Percentiles rank a stretch among this genome's conserved stretches.
Conservation (phyloP, 2,888 invertebrate genomes). For the Dicranocentrus wangi region DNA sequence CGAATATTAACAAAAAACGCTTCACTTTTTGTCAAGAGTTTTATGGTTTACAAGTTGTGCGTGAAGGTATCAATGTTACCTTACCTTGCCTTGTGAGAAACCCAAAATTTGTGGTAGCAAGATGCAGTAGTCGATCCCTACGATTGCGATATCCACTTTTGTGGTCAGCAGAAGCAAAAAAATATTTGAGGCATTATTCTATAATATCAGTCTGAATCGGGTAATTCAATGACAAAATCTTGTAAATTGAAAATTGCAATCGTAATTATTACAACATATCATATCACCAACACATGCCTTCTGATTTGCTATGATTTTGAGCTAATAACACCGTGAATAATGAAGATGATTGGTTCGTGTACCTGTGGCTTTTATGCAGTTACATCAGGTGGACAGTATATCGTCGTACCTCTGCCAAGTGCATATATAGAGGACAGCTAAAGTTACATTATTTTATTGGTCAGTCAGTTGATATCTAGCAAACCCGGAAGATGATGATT, state of each 20-base stretch:
- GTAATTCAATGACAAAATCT: conserved; percentile 6
- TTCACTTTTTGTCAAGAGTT: too few species aligned
- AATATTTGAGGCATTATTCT: neutral
- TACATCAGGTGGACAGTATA: neutral
- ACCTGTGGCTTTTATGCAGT: neutral
- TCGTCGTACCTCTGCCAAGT: neutral
- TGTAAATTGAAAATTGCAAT: neutral
- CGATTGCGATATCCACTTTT: conserved; percentile 3
- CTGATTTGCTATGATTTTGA: too few species aligned
- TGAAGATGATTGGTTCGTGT: conserved; percentile 1
- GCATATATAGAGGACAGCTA: neutral
- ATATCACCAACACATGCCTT: neutral
- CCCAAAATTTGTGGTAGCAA: neutral
- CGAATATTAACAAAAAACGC: neutral
- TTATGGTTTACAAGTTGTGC: too few species aligned
- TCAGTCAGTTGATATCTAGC: neutral
- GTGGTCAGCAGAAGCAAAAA: neutral
- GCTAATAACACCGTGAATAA: conserved; percentile 1
- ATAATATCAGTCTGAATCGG: too few species aligned
- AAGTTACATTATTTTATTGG: neutral
- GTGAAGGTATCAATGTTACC: neutral
- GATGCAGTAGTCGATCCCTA: too few species aligned
- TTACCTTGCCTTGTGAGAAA: too few species aligned
- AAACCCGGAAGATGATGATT: conserved; percentile 56
- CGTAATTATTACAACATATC: neutral